These are phyloP conservation scores for Euura saliciscinereae DNA, from an alignment of 1,140 invertebrate genomes.

Conservation along the genomic window DNA sequence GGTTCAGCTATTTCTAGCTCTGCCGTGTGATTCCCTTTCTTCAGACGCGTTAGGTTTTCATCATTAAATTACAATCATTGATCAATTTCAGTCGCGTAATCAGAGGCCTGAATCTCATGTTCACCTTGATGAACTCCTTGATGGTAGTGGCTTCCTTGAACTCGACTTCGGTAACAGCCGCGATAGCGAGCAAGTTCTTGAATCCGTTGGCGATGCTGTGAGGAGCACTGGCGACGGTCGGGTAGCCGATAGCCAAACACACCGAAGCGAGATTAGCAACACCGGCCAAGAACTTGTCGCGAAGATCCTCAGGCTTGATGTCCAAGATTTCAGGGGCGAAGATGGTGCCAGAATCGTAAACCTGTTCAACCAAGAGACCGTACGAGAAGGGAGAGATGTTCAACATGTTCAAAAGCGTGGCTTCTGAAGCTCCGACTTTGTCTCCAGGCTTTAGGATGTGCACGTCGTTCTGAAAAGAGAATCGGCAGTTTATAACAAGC, in stretches of 20 bases:
- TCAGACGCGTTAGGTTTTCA: constrained; percentile 43
- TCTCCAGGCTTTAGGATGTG: constrained; percentile 95
- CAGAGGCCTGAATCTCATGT: neutral
- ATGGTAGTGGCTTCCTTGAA: constrained; percentile 95
- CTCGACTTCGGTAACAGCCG: constrained; percentile 92
- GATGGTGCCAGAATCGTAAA: constrained; percentile 98
- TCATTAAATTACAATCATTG: constrained; percentile 31
- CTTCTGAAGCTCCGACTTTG: constrained; percentile 98
- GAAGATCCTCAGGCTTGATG: constrained; percentile 96
- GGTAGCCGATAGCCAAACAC: constrained; percentile 93
- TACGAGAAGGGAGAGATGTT: constrained; percentile 99
- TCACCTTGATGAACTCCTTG: constrained; percentile 86
- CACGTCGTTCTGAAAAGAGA: constrained; percentile 81
- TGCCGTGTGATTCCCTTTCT: constrained; percentile 37
- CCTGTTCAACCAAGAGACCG: constrained; percentile 92
- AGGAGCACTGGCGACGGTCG: constrained; percentile 94
- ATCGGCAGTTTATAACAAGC: neutral
- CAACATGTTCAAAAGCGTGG: constrained; percentile 98
- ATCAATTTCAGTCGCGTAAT: neutral
- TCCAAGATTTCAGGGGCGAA: constrained; percentile 97
- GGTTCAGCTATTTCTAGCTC: constrained; percentile 63
- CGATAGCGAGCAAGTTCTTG: constrained; percentile 96
- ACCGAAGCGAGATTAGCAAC: constrained; percentile 94
- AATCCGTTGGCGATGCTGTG: constrained; percentile 98
- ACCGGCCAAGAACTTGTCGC: constrained; percentile 88